Conservation (phyloP, 1,140 invertebrate species). For the Drosophila kohkoa region DNA sequence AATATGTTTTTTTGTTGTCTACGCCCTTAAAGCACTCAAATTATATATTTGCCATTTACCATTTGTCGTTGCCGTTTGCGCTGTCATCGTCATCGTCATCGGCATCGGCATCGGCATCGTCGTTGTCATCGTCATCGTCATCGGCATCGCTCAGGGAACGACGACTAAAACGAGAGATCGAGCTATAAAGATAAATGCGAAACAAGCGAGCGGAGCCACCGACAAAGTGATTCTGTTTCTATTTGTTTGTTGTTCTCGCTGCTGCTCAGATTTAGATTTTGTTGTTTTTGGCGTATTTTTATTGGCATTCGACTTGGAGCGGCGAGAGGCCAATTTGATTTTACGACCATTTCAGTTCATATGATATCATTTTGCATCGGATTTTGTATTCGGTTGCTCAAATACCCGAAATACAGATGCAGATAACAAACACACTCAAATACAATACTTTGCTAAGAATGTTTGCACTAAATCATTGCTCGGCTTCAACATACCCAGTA, state of each 20-base stretch:
- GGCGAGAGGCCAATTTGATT: conserved; percentile 65
- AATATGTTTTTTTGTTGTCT: neutral
- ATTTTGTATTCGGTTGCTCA: conserved; percentile 31
- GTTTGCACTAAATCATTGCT: neutral
- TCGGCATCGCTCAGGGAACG: conserved; percentile 28
- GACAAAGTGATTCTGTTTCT: conserved; percentile 62
- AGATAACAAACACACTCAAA: conserved; percentile 12
- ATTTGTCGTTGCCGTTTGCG: neutral
- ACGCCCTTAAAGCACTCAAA: conserved; percentile 12
- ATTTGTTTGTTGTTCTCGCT: neutral
- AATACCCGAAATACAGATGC: conserved; percentile 24
- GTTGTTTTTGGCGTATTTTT: conserved; percentile 61
- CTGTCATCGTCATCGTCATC: neutral
- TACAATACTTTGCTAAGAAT: neutral
- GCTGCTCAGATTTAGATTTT: conserved; percentile 39
- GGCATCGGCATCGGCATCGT: neutral
- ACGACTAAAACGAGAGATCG: conserved; percentile 42
- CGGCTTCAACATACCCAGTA: neutral
- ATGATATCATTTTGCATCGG: conserved; percentile 56
- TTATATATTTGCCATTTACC: conserved; percentile 21
- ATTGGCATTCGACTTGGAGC: conserved; percentile 58
- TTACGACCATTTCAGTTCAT: conserved; percentile 66
- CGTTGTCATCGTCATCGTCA: conserved; percentile 17
- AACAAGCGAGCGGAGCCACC: conserved; percentile 59
- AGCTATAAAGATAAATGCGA: conserved; percentile 68